Evolutionary conservation across 2,888 invertebrate genomes (phyloP).

Genomic region (Fabriciana adippe): DNA sequence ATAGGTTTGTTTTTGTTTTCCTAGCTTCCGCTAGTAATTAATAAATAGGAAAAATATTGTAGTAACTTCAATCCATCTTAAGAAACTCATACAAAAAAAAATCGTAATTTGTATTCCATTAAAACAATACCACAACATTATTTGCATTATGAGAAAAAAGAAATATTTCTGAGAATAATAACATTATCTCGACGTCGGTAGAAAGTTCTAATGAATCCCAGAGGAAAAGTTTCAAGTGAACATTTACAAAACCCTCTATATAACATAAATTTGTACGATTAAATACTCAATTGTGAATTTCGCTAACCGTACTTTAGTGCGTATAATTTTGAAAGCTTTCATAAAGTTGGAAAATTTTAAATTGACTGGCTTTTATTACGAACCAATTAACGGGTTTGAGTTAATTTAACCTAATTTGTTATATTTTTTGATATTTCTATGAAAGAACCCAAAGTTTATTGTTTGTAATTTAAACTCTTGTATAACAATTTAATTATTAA

Average conservation of each 20-base stretch:
- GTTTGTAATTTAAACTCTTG: too few relatives aligned
- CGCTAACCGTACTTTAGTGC: background rate
- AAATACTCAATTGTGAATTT: conserved; percentile 5
- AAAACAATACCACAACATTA: conserved; percentile 1
- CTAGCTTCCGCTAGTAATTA: too few relatives aligned
- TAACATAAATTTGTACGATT: conserved; percentile 19
- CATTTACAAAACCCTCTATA: conserved; percentile 32
- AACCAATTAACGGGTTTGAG: background rate
- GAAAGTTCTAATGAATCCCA: conserved; percentile 31
- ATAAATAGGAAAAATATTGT: too few relatives aligned
- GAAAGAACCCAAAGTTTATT: too few relatives aligned
- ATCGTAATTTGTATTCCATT: background rate
- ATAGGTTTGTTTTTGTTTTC: too few relatives aligned
- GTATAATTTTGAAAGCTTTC: background rate
- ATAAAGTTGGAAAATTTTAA: background rate
- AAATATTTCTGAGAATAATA: conserved; percentile 5
- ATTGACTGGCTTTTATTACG: background rate
- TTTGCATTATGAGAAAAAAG: conserved; percentile 15
- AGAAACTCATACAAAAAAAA: background rate
- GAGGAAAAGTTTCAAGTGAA: conserved; percentile 30
- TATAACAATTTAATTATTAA: too few relatives aligned
- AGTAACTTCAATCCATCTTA: background rate
- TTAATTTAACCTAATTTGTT: background rate
- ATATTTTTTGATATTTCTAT: background rate
- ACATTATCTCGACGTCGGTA: conserved; percentile 11